Conservation (phyloP, 2,113 vertebrate species). For the Myrmecobius fasciatus region DNA sequence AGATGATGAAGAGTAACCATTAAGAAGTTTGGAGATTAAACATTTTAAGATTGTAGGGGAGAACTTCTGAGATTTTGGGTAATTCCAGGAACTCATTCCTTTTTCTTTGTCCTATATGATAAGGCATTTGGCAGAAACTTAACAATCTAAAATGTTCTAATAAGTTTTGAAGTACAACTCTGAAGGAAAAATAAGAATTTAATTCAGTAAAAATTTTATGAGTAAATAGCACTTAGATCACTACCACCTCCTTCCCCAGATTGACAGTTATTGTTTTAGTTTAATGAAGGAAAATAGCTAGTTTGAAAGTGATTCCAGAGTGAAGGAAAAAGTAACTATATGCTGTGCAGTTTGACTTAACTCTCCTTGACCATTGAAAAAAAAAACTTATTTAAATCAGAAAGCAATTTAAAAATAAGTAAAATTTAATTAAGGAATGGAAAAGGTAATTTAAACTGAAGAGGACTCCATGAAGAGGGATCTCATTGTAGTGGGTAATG, state of each 20-base stretch:
- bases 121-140: background rate
- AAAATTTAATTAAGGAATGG: background rate
- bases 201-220: background rate
- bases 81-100: background rate
- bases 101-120: background rate
- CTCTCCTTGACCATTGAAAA: background rate
- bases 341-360: background rate
- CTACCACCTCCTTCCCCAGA: background rate
- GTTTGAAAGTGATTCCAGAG: background rate
- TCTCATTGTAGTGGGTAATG: background rate
- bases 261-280: background rate
- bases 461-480: background rate
- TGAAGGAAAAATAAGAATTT: background rate
- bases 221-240: background rate
- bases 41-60: background rate
- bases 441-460: background rate
- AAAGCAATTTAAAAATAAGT: background rate
- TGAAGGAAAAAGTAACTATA: background rate
- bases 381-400: background rate
- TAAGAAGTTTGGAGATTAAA: background rate
- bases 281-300: background rate
- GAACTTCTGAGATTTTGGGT: background rate
- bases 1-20: background rate
- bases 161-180: background rate
- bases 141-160: background rate